Conservation (phyloP, 2,888 invertebrate genomes). For the Cheilosia vernalis region DNA sequence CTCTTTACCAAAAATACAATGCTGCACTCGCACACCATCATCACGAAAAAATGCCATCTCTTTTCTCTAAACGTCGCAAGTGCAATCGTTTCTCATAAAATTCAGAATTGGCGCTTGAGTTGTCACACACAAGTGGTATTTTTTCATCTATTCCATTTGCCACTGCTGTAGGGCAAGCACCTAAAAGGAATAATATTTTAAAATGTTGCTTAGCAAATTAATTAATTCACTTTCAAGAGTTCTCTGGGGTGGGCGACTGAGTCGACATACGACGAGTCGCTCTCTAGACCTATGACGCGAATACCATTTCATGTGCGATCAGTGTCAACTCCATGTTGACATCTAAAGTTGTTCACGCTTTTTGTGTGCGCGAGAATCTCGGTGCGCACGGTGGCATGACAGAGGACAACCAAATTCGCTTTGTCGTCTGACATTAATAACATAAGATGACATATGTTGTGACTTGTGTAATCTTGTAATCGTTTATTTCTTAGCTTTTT, state of each 20-base stretch:
- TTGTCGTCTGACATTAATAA: slow-evolving; percentile 71
- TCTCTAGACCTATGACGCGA: slow-evolving; percentile 45
- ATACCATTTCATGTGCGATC: slow-evolving; percentile 52
- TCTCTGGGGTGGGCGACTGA: slow-evolving; percentile 68
- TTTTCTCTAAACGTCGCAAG: slow-evolving; percentile 14
- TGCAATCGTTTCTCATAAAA: slow-evolving; percentile 21
- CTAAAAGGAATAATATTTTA: slow-evolving; percentile 47
- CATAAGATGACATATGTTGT: slow-evolving; percentile 81
- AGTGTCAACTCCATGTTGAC: slow-evolving; percentile 73
- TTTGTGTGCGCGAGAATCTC: slow-evolving; percentile 21
- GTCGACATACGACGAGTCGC: slow-evolving; percentile 24
- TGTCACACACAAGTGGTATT: slow-evolving; percentile 45
- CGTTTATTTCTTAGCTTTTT: slow-evolving; percentile 39
- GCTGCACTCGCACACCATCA: not conserved
- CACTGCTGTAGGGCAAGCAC: not conserved
- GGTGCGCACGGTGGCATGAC: slow-evolving; percentile 47
- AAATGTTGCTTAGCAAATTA: slow-evolving; percentile 52
- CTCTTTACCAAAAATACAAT: slow-evolving; percentile 15
- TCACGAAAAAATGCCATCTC: not conserved
- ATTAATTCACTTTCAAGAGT: slow-evolving; percentile 64
- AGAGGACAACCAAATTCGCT: slow-evolving; percentile 37
- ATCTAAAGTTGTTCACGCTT: slow-evolving; percentile 55
- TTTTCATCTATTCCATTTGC: slow-evolving; percentile 19
- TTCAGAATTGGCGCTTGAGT: slow-evolving; percentile 58
- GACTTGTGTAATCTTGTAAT: slow-evolving; percentile 82